phyloP scores from a whole-genome alignment of 2,113 vertebrate genomes.

The Cnemophilus loriae region DNA sequence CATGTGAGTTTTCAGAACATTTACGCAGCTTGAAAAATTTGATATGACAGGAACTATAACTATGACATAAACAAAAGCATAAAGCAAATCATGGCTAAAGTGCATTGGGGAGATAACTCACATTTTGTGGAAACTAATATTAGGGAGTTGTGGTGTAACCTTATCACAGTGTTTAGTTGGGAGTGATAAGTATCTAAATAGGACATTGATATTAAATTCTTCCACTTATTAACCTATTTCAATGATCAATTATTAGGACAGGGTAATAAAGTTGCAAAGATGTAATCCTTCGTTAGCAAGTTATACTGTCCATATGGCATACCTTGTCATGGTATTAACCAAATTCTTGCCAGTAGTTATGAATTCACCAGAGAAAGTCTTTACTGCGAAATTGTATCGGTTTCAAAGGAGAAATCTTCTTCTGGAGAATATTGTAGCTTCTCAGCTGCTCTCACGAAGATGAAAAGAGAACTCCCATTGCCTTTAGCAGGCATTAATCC shows the following conservation, averaged over 20 bases:
- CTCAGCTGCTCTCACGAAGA: background rate
- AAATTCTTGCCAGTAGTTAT: background rate
- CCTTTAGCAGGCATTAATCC: background rate
- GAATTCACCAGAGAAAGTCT: background rate
- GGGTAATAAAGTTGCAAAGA: slow-evolving; percentile 26
- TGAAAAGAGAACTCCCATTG: background rate
- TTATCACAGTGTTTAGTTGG: background rate
- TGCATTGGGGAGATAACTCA: background rate
- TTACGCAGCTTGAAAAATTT: background rate
- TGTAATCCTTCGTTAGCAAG: slow-evolving; percentile 3
- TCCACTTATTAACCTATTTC: background rate
- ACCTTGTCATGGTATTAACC: background rate
- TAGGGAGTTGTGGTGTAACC: background rate
- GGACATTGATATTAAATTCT: background rate
- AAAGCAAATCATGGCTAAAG: slow-evolving; percentile 13
- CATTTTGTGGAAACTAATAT: background rate
- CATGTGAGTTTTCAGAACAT: background rate
- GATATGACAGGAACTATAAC: background rate
- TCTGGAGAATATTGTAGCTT: background rate
- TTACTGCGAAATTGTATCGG: background rate
- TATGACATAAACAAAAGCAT: background rate
- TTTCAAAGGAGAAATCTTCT: slow-evolving; percentile 1
- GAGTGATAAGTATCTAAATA: background rate
- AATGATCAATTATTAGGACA: background rate
- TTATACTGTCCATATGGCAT: background rate